These are phyloP conservation scores for Mus musculus DNA, from an alignment of 2,113 vertebrate genomes.

Conservation along the genomic window GRCm39 chr6:35836001-35836500, in stretches of 20 bases:
- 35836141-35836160: background rate
- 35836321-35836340: background rate
- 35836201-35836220: background rate
- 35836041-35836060: background rate
- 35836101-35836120: background rate
- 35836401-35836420: background rate
- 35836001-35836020: background rate
- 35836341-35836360: background rate
- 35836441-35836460: background rate
- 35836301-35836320: background rate
- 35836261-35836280: background rate
- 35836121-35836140: background rate
- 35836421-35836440: background rate
- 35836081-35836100: background rate
- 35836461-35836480: background rate
- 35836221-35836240: background rate
- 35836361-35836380: background rate
- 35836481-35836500: background rate
- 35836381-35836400: background rate
- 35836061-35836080: background rate
- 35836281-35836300: background rate
- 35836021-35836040: background rate
- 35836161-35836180: background rate
- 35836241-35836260: background rate
- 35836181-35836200: background rate